Percentiles rank a stretch among this genome's conserved stretches.
Conservation (phyloP, 2,888 invertebrate genomes). For the Acleris emargana region DNA sequence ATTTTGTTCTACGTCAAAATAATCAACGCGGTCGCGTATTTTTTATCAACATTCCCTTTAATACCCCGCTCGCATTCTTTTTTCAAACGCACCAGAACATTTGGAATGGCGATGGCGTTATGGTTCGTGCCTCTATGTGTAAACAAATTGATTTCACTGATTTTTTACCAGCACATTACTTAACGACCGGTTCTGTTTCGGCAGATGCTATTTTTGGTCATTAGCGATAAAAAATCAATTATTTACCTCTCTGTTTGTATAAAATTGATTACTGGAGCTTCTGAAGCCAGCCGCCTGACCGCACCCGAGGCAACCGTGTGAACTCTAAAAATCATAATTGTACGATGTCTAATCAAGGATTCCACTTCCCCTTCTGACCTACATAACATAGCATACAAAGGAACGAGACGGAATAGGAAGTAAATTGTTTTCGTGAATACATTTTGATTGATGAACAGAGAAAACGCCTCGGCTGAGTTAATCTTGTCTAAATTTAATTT, state of each 20-base stretch:
- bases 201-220: constrained; percentile 80
- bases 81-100: neutral
- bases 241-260: constrained; percentile 78
- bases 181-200: constrained; percentile 71
- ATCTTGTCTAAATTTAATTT: constrained; percentile 82
- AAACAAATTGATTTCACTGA: constrained; percentile 17
- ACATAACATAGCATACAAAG: constrained; percentile 35
- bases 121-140: constrained; percentile 18
- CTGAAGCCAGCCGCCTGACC: constrained; percentile 72
- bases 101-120: constrained; percentile 10
- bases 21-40: no score
- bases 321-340: constrained; percentile 74
- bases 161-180: constrained; percentile 67
- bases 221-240: constrained; percentile 78
- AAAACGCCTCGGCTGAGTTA: constrained; percentile 80
- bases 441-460: constrained; percentile 81
- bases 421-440: constrained; percentile 66
- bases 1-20: no score
- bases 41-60: no score
- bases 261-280: constrained; percentile 80
- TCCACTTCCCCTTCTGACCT: constrained; percentile 53
- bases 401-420: constrained; percentile 67
- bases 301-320: constrained; percentile 67
- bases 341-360: constrained; percentile 66
- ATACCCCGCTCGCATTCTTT: no score